A percentile compares a stretch with the other conserved stretches of the same genome.
Evolutionary conservation across 1,140 invertebrate genomes (phyloP).

Genomic region (Drosophila lacteicornis): DNA sequence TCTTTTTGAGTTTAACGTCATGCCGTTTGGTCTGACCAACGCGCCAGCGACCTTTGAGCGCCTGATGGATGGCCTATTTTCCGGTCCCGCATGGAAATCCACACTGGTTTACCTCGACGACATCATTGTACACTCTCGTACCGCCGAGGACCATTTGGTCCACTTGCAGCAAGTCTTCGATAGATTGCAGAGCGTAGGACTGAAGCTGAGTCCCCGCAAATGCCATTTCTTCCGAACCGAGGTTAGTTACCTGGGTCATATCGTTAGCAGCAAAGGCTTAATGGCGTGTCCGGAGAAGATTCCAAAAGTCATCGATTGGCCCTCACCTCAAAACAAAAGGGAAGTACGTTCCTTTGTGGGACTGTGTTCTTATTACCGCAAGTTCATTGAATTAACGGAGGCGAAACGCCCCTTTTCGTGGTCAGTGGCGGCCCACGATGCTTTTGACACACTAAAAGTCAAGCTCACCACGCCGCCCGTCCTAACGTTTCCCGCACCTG

Average conservation of each 20-base stretch:
- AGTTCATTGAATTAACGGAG: not conserved
- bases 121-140: conserved; percentile 15
- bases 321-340: not conserved
- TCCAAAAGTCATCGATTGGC: not conserved
- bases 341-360: conserved; percentile 17
- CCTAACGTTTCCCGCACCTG: not conserved
- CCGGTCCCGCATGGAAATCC: not conserved
- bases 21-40: conserved; percentile 21
- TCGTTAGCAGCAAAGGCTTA: not conserved
- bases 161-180: conserved; percentile 16
- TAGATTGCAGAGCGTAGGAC: not conserved
- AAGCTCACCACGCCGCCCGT: not conserved
- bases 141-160: not conserved
- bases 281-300: not conserved
- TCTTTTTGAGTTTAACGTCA: conserved; percentile 16
- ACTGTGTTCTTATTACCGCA: conserved; percentile 6
- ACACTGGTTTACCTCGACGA: conserved; percentile 19
- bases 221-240: not conserved
- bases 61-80: conserved; percentile 11
- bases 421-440: not conserved
- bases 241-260: not conserved
- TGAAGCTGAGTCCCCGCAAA: conserved; percentile 5
- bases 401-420: not conserved
- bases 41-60: conserved; percentile 11
- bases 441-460: not conserved